A percentile compares a stretch with the other conserved stretches of the same genome.
phyloP scores from a whole-genome alignment of 2,888 invertebrate genomes.

The Metallyticus violacea region DNA sequence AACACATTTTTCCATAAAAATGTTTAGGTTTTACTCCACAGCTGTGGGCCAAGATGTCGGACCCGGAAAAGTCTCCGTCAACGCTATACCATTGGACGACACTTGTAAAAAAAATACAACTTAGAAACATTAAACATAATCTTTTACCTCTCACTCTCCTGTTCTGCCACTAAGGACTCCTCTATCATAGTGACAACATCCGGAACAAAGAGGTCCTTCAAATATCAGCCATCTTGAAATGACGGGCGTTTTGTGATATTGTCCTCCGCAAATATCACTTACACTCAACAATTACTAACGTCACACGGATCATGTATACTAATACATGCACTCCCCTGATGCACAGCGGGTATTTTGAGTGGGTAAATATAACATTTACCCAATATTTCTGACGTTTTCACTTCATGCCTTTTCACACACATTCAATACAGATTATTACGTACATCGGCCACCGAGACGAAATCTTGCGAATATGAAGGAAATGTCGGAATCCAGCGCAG shows the following conservation, averaged over 20 bases:
- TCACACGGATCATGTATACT: conserved; percentile 23
- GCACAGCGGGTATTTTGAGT: conserved; percentile 20
- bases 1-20: neutral
- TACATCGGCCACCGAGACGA: conserved; percentile 28
- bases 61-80: neutral
- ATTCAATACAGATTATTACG: conserved; percentile 25
- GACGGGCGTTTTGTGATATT: conserved; percentile 32
- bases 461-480: neutral
- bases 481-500: neutral
- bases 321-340: conserved; percentile 22
- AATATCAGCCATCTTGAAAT: conserved; percentile 70
- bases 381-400: conserved; percentile 30
- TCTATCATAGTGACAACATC: conserved; percentile 65
- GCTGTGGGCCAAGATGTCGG: conserved; percentile 15
- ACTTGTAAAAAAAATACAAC: neutral
- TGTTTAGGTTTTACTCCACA: neutral
- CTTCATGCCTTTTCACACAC: conserved; percentile 32
- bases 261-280: conserved; percentile 28
- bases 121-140: neutral
- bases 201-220: conserved; percentile 66
- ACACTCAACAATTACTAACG: conserved; percentile 6
- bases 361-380: conserved; percentile 33
- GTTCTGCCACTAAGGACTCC: conserved; percentile 60
- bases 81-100: neutral
- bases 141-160: conserved; percentile 61